Conservation (phyloP, 2,113 vertebrate species). For the Paradisaea rubra region DNA sequence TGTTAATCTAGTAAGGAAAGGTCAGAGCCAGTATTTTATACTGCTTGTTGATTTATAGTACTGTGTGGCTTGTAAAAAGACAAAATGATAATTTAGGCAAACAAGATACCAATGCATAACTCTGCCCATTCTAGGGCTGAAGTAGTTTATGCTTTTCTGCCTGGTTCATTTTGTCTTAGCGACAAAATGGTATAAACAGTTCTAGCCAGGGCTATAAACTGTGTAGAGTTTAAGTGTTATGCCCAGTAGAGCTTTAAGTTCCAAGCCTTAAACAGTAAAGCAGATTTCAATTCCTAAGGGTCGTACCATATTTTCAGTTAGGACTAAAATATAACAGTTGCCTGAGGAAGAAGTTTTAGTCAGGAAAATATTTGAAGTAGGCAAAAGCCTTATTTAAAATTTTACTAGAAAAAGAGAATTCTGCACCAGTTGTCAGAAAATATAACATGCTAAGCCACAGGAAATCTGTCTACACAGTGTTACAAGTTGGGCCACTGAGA, state of each 20-base stretch:
- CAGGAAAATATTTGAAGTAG: conserved; percentile 39
- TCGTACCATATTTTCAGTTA: not conserved
- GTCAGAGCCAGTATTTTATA: not conserved
- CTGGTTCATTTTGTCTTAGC: not conserved
- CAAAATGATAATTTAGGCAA: not conserved
- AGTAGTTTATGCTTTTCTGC: not conserved
- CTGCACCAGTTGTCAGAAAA: not conserved
- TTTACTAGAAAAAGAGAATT: conserved; percentile 10
- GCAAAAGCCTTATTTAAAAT: conserved; percentile 4
- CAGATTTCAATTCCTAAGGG: conserved; percentile 5
- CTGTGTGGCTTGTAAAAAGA: not conserved
- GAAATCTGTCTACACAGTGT: not conserved
- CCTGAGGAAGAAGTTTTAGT: conserved; percentile 22
- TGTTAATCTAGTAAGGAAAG: not conserved
- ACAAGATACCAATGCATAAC: not conserved
- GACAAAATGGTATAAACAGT: not conserved
- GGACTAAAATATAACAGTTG: not conserved
- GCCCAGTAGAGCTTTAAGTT: not conserved
- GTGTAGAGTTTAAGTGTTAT: not conserved
- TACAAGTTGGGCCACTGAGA: not conserved
- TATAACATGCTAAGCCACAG: not conserved
- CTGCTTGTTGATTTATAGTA: not conserved
- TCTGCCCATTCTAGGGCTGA: not conserved
- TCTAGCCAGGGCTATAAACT: not conserved
- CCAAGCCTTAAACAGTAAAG: conserved; percentile 15